A percentile compares a stretch with the other conserved stretches of the same genome.
phyloP scores from a whole-genome alignment of 2,113 vertebrate species.

The Xyrauchen texanus region DNA sequence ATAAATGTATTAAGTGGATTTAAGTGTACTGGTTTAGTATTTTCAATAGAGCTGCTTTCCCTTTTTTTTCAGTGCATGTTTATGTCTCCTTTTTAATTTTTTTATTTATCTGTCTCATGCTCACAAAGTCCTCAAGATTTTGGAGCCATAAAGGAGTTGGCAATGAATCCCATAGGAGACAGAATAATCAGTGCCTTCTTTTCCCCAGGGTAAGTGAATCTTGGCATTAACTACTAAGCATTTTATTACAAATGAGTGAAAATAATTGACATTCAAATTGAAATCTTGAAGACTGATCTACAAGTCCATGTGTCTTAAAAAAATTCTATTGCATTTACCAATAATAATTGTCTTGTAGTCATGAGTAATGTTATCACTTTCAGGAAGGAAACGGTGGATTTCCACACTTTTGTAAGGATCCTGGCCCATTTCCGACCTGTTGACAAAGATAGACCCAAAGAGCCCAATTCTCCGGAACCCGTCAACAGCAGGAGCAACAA shows the following conservation, averaged over 20 bases:
- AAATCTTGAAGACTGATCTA: not conserved
- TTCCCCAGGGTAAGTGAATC: constrained; percentile 63
- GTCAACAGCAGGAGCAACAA: constrained; percentile 78
- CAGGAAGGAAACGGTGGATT: constrained; percentile 76
- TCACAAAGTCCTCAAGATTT: constrained; percentile 73
- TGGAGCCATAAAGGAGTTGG: constrained; percentile 67
- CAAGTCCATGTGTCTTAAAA: too few species aligned
- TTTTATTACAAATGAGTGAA: not conserved
- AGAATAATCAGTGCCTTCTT: constrained; percentile 80
- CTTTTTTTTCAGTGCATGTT: too few species aligned
- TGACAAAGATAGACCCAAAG: constrained; percentile 54
- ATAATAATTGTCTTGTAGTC: not conserved
- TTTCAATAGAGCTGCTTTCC: too few species aligned
- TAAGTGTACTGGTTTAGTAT: too few species aligned
- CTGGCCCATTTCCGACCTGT: constrained; percentile 81
- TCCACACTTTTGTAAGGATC: constrained; percentile 73
- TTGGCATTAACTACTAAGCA: not conserved
- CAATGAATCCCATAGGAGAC: constrained; percentile 78
- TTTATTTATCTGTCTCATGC: not conserved
- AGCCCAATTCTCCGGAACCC: constrained; percentile 59
- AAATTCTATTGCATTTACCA: too few species aligned
- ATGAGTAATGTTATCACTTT: not conserved
- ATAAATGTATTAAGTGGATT: too few species aligned
- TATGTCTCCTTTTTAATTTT: too few species aligned
- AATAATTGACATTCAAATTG: not conserved